These are phyloP conservation scores for Mellivora capensis DNA, from an alignment of 2,113 vertebrate genomes.

Conservation along the genomic window DNA sequence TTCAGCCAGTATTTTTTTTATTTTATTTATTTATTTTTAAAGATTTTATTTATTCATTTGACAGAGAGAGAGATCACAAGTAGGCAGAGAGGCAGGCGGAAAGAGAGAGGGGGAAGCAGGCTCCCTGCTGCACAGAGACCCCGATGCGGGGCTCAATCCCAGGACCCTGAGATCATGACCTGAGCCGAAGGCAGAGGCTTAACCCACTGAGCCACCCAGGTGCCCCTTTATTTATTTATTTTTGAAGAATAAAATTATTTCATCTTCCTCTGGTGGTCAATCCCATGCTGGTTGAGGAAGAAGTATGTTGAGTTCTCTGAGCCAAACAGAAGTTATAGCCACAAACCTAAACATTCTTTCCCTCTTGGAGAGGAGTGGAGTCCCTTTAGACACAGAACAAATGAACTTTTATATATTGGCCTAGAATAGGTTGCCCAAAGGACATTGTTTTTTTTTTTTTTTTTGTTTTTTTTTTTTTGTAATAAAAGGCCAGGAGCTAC, in stretches of 20 bases:
- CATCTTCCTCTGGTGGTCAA: background rate
- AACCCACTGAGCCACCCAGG: too few relatives aligned
- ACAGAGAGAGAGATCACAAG: too few relatives aligned
- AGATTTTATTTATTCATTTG: background rate
- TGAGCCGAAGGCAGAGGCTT: too few relatives aligned
- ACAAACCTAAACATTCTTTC: background rate
- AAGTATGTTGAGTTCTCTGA: background rate
- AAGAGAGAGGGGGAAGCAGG: too few relatives aligned
- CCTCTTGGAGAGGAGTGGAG: background rate
- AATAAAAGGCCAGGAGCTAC: background rate
- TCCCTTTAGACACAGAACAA: background rate
- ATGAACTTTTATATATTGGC: background rate
- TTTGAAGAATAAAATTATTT: background rate
- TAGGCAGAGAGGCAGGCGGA: too few relatives aligned
- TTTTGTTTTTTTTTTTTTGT: background rate
- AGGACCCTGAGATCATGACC: too few relatives aligned
- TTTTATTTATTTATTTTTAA: background rate
- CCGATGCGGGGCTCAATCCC: rapidly evolving
- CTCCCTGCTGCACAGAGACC: too few relatives aligned
- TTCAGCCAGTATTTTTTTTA: background rate
- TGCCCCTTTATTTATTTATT: background rate
- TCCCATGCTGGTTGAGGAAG: background rate
- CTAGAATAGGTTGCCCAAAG: background rate
- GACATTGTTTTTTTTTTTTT: background rate
- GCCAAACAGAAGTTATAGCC: background rate